Conservation (phyloP, 35 echinoderm and acorn worm species). For the Stichopus chloronotus region DNA sequence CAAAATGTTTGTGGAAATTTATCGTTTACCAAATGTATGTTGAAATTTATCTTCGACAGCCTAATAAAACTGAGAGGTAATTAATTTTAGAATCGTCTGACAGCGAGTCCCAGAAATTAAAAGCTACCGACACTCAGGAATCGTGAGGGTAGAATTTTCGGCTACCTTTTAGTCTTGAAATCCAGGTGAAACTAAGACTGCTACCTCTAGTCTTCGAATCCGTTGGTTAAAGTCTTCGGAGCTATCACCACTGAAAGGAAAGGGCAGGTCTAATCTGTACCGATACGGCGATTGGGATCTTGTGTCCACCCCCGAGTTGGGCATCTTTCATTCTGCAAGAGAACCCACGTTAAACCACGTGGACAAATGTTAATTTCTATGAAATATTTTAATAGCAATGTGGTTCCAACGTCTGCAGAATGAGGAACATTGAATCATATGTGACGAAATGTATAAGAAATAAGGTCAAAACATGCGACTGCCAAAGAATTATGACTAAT, state of each 20-base stretch:
- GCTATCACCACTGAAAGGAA: not conserved
- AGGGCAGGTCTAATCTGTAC: constrained; percentile 11
- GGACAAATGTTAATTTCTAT: not conserved
- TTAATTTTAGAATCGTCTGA: not conserved
- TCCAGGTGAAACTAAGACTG: not conserved
- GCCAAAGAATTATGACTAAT: not conserved
- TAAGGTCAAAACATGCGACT: not conserved
- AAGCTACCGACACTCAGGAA: not conserved
- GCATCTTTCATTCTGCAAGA: constrained; percentile 14
- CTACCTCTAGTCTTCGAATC: constrained; percentile 8
- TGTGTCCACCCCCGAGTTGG: not conserved
- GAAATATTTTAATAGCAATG: constrained; percentile 18
- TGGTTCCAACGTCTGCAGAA: not conserved
- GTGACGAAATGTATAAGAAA: not conserved
- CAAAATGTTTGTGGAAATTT: constrained; percentile 23
- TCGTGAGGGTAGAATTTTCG: not conserved
- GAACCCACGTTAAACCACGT: not conserved
- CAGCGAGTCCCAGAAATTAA: constrained; percentile 34
- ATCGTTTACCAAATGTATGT: not conserved
- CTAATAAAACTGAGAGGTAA: not conserved
- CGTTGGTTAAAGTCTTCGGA: not conserved
- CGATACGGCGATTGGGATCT: not conserved
- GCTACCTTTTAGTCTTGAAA: not conserved
- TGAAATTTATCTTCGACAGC: not conserved
- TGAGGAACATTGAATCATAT: not conserved